Evolutionary conservation across 2,797 vertebrate species (phyloP).

Genomic region (Pipistrellus nathusii): DNA sequence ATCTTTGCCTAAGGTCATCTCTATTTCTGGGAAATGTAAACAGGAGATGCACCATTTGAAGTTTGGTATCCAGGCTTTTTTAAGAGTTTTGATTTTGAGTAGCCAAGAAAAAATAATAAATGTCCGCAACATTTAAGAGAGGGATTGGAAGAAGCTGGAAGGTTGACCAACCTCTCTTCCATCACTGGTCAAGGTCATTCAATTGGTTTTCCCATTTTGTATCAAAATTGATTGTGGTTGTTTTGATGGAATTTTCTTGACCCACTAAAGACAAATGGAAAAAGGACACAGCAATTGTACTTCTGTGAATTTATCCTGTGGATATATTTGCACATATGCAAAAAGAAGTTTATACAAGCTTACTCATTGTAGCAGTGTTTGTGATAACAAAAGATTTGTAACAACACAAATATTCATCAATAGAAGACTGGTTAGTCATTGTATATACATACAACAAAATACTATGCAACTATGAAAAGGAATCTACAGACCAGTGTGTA

Average conservation of each 20-base stretch:
- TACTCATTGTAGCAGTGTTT: not conserved
- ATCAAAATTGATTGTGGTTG: not conserved
- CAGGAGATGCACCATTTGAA: slow-evolving; percentile 43
- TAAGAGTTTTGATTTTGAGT: slow-evolving; percentile 38
- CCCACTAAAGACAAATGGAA: not conserved
- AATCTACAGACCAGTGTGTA: not conserved
- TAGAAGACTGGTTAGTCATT: not conserved
- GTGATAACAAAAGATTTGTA: not conserved
- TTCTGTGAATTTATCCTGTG: not conserved
- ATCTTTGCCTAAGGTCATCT: slow-evolving; percentile 31
- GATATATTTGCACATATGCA: not conserved
- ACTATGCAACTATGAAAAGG: not conserved
- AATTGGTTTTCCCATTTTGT: not conserved
- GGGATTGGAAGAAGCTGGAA: not conserved
- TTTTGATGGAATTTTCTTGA: not conserved
- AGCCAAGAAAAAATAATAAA: not conserved
- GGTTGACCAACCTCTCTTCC: not conserved
- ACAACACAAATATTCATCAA: not conserved
- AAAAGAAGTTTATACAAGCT: not conserved
- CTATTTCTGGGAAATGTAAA: slow-evolving; percentile 55
- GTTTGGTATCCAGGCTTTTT: slow-evolving; percentile 22
- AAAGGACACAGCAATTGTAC: not conserved
- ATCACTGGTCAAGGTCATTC: not conserved
- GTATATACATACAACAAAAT: not conserved
- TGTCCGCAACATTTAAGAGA: not conserved